These are phyloP conservation scores for Drosophila erecta DNA, from an alignment of 1,140 invertebrate genomes.

Conservation along the genomic window DNA sequence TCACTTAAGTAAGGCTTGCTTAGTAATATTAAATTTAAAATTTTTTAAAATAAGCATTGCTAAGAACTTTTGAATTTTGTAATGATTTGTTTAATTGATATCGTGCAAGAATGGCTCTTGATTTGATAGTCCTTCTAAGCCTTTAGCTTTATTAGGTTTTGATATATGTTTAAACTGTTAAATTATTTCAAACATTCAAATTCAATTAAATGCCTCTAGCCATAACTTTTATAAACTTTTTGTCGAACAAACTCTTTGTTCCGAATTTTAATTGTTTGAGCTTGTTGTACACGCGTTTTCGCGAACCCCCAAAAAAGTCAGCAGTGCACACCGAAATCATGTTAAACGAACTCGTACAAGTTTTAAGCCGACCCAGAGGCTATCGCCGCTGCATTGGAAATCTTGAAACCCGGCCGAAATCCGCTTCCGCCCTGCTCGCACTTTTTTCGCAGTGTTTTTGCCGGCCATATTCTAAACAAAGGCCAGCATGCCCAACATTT, in stretches of 20 bases:
- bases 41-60: not conserved
- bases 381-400: constrained; percentile 47
- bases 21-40: not conserved
- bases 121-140: not conserved
- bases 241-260: constrained; percentile 11
- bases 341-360: constrained; percentile 72
- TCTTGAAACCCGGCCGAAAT: constrained; percentile 48
- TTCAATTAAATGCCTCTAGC: not conserved
- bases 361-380: constrained; percentile 61
- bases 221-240: not conserved
- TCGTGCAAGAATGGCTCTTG: not conserved
- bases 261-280: constrained; percentile 13
- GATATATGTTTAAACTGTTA: not conserved
- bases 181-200: not conserved
- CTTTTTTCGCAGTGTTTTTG: constrained; percentile 53
- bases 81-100: no score
- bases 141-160: not conserved
- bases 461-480: constrained; percentile 72
- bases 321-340: constrained; percentile 56
- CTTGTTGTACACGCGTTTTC: constrained; percentile 49
- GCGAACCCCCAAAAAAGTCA: constrained; percentile 37
- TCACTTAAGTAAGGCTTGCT: constrained; percentile 43
- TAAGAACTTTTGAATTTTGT: not conserved
- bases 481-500: constrained; percentile 32
- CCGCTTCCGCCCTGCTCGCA: constrained; percentile 49